Evolutionary conservation across 2,888 invertebrate species (phyloP).

Genomic region (Lasioglossum malachurum): DNA sequence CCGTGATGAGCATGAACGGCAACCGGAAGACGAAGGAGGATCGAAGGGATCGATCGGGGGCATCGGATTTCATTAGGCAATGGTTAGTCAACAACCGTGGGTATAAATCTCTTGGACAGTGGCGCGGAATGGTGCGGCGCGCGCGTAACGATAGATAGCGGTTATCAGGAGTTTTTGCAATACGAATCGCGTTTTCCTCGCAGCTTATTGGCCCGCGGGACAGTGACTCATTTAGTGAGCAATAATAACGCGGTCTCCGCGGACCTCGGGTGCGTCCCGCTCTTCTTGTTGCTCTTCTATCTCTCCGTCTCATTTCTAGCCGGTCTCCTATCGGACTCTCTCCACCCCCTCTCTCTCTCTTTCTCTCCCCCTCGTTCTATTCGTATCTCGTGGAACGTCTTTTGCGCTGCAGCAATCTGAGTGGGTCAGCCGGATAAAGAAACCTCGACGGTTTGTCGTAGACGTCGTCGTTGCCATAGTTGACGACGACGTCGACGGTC

Average conservation of each 20-base stretch:
- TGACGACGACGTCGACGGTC: slow-evolving; percentile 62
- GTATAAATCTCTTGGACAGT: slow-evolving; percentile 62
- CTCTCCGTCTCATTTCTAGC: slow-evolving; percentile 4
- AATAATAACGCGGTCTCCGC: slow-evolving; percentile 61
- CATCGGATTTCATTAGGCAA: slow-evolving; percentile 76
- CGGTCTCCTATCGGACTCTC: neutral
- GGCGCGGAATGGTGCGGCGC: slow-evolving; percentile 20
- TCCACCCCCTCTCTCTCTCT: neutral
- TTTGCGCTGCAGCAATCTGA: slow-evolving; percentile 74
- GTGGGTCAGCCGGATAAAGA: slow-evolving; percentile 79
- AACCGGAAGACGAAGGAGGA: slow-evolving; percentile 23
- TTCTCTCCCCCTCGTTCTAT: neutral
- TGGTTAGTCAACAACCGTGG: slow-evolving; percentile 57
- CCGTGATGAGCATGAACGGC: neutral
- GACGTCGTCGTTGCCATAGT: slow-evolving; percentile 41
- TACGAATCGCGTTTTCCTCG: slow-evolving; percentile 64
- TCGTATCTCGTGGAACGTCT: slow-evolving; percentile 56
- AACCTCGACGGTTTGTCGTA: slow-evolving; percentile 69
- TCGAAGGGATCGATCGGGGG: slow-evolving; percentile 58
- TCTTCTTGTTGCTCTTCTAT: neutral
- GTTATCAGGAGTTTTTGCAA: slow-evolving; percentile 69
- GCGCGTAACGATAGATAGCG: slow-evolving; percentile 65
- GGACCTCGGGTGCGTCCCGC: slow-evolving; percentile 2
- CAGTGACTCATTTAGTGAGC: slow-evolving; percentile 73
- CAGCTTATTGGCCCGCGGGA: slow-evolving; percentile 48